These are phyloP conservation scores for Drosophila mauritiana DNA, from an alignment of 1,140 invertebrate species.

Conservation along the genomic window DNA sequence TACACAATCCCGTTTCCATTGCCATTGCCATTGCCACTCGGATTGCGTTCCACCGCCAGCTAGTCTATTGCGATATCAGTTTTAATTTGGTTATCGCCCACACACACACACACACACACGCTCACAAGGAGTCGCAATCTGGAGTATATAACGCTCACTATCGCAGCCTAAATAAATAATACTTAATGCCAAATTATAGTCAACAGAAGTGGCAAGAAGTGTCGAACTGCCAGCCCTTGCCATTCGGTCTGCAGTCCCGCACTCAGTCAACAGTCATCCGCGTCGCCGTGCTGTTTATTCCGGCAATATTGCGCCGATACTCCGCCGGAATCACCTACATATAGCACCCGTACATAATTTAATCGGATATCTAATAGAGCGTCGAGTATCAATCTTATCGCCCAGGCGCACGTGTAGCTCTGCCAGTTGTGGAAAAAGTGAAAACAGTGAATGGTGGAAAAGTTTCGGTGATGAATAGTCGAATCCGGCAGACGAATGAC, in stretches of 20 bases:
- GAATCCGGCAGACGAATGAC: conserved; percentile 12
- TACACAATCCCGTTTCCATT: neutral
- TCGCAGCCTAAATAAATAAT: conserved; percentile 75
- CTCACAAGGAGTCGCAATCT: conserved; percentile 40
- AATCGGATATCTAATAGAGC: conserved; percentile 46
- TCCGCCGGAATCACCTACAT: neutral
- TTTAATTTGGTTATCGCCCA: conserved; percentile 77
- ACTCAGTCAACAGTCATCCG: conserved; percentile 50
- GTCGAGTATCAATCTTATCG: conserved; percentile 48
- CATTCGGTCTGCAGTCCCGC: conserved; percentile 23
- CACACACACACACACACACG: neutral
- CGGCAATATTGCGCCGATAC: conserved; percentile 14
- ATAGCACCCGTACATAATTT: conserved; percentile 24
- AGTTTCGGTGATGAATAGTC: conserved; percentile 30
- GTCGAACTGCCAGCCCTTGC: conserved; percentile 61
- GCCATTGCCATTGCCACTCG: conserved; percentile 4
- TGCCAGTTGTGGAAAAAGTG: neutral
- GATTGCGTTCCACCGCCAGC: conserved; percentile 41
- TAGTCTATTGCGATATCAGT: conserved; percentile 68
- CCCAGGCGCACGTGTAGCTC: conserved; percentile 12
- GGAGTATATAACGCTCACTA: conserved; percentile 42
- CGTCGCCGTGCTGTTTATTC: conserved; percentile 2
- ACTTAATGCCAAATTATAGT: conserved; percentile 78
- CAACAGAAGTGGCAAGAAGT: conserved; percentile 60
- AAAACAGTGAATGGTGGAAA: conserved; percentile 33